Conservation (phyloP, 1,140 invertebrate species). For the Lepidurus couesii region DNA sequence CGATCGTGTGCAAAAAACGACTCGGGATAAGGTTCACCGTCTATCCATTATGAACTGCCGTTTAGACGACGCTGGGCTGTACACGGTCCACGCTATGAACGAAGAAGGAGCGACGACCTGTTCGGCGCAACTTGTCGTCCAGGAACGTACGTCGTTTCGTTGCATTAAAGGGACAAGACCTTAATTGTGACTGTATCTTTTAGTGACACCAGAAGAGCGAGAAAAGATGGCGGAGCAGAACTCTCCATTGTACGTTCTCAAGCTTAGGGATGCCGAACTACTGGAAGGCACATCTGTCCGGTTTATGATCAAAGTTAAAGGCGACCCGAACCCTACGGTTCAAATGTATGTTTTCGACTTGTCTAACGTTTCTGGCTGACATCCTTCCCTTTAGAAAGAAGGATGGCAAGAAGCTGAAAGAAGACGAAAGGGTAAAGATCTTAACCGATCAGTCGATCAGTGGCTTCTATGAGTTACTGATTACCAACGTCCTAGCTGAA, state of each 20-base stretch:
- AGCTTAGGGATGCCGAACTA: slow-evolving; percentile 77
- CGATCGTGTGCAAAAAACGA: slow-evolving; percentile 60
- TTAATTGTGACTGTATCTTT: not conserved
- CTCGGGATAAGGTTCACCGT: slow-evolving; percentile 50
- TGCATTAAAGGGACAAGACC: not conserved
- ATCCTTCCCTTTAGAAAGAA: slow-evolving; percentile 62
- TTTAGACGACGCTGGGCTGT: slow-evolving; percentile 78
- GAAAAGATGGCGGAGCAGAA: slow-evolving; percentile 60
- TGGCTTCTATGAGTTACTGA: slow-evolving; percentile 85
- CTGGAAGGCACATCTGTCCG: slow-evolving; percentile 77
- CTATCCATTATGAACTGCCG: slow-evolving; percentile 73
- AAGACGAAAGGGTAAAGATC: slow-evolving; percentile 64
- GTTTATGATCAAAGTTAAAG: slow-evolving; percentile 83
- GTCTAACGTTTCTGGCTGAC: not conserved
- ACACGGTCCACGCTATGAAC: slow-evolving; percentile 84
- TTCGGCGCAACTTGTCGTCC: slow-evolving; percentile 75
- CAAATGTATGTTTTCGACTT: slow-evolving; percentile 58
- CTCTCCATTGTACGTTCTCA: slow-evolving; percentile 70
- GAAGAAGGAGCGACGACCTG: slow-evolving; percentile 68
- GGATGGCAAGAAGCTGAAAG: slow-evolving; percentile 64
- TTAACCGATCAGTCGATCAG: slow-evolving; percentile 64
- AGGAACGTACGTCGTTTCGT: slow-evolving; percentile 56
- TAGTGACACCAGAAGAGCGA: slow-evolving; percentile 66
- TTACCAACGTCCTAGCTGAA: slow-evolving; percentile 66
- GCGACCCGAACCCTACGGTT: slow-evolving; percentile 73